These are phyloP conservation scores for Anomalospiza imberbis DNA, from an alignment of 2,797 vertebrate species.

Conservation along the genomic window DNA sequence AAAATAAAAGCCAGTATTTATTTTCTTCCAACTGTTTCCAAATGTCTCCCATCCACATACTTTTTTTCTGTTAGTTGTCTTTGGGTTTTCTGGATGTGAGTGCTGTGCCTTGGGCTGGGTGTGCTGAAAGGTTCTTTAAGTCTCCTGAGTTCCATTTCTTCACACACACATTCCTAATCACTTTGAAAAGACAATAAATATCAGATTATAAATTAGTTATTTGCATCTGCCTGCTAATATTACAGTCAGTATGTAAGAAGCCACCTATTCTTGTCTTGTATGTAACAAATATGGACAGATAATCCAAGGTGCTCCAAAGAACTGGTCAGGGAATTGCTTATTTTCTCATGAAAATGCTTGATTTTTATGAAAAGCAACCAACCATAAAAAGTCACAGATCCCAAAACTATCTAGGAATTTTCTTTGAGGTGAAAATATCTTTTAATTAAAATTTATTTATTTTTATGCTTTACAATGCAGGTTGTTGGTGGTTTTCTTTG, in stretches of 20 bases:
- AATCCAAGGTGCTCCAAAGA: neutral
- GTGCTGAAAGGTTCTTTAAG: neutral
- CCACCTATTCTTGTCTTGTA: neutral
- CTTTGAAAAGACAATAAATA: slow-evolving; percentile 29
- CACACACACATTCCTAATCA: neutral
- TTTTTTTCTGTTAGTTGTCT: neutral
- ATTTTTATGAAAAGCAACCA: slow-evolving; percentile 19
- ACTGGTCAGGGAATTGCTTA: neutral
- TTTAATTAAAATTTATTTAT: neutral
- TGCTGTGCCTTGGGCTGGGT: neutral
- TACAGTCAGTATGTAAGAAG: neutral
- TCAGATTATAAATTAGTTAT: neutral
- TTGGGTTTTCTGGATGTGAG: neutral
- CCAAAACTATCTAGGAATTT: neutral
- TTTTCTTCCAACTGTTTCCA: neutral
- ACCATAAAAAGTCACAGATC: neutral
- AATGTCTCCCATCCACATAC: neutral
- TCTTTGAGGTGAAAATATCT: neutral
- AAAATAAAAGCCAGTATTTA: neutral
- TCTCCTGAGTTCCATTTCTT: neutral
- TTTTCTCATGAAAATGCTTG: neutral
- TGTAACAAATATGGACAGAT: neutral
- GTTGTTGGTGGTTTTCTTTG: neutral
- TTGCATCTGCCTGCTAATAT: neutral
- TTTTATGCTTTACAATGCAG: neutral